Percentiles rank a stretch among this genome's conserved stretches.
Evolutionary conservation across 2,888 invertebrate species (phyloP).

Genomic region (Lasiommata megera): DNA sequence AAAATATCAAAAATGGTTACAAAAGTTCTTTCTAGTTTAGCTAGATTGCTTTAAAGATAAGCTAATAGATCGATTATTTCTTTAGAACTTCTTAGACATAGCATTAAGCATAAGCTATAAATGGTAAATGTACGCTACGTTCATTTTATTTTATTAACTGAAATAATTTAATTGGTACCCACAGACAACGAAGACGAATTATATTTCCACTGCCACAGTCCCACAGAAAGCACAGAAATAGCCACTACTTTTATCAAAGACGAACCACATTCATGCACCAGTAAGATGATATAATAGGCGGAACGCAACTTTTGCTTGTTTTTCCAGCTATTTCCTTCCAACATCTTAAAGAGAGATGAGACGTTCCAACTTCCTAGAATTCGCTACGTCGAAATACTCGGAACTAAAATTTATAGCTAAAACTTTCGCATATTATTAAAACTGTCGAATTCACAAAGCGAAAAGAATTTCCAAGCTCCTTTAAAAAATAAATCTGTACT

Average conservation of each 20-base stretch:
- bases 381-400: neutral
- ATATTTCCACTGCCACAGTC: neutral
- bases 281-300: conserved; percentile 21
- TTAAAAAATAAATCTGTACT: too few species aligned
- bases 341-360: neutral
- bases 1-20: too few species aligned
- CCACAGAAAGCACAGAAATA: conserved; percentile 15
- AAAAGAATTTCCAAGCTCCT: neutral
- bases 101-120: neutral
- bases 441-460: neutral
- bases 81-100: neutral
- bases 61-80: neutral
- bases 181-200: conserved; percentile 6
- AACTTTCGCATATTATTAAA: neutral
- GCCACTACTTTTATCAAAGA: conserved; percentile 18
- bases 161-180: neutral
- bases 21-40: too few species aligned
- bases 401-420: neutral
- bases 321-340: conserved; percentile 10
- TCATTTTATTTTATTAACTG: neutral
- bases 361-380: conserved; percentile 6
- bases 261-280: conserved; percentile 21
- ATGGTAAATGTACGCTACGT: neutral
- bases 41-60: too few species aligned
- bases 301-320: conserved; percentile 12